These are phyloP conservation scores for Alligator mississippiensis DNA, from an alignment of 2,113 vertebrate genomes.

Conservation along the genomic window DNA sequence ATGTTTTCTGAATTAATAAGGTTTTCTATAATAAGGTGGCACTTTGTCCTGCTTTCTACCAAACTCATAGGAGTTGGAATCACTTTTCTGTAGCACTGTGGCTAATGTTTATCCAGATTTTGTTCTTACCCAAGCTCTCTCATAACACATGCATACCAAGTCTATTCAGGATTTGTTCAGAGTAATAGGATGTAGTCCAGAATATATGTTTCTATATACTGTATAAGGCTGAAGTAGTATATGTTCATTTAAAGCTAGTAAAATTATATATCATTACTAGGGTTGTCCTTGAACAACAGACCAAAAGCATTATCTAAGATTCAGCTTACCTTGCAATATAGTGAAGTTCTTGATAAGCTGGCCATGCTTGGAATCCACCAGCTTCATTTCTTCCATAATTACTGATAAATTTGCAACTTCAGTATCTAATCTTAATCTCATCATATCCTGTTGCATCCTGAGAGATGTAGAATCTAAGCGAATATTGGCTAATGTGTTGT, in stretches of 20 bases:
- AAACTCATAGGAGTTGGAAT: too few relatives aligned
- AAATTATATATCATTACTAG: neutral
- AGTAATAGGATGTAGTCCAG: neutral
- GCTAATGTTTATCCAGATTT: neutral
- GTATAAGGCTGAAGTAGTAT: neutral
- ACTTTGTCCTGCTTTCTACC: too few relatives aligned
- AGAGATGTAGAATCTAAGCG: slow-evolving; percentile 84
- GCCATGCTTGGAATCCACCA: slow-evolving; percentile 95
- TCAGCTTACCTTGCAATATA: slow-evolving; percentile 89
- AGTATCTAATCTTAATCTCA: slow-evolving; percentile 89
- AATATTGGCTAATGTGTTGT: slow-evolving; percentile 85
- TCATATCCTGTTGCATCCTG: slow-evolving; percentile 89
- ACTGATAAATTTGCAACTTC: slow-evolving; percentile 93
- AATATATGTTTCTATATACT: too few relatives aligned
- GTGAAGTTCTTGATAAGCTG: slow-evolving; percentile 98
- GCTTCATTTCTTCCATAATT: slow-evolving; percentile 98
- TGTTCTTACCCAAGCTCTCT: neutral
- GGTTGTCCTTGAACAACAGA: neutral
- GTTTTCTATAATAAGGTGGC: too few relatives aligned
- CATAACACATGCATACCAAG: neutral
- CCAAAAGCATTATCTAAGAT: neutral
- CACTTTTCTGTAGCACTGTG: neutral
- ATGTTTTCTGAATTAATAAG: too few relatives aligned
- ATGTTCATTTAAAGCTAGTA: neutral
- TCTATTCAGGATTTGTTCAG: neutral